Percentiles rank a stretch among this genome's conserved stretches.
Evolutionary conservation across 2,888 invertebrate species (phyloP).

Genomic region (Pollenia amentaria): DNA sequence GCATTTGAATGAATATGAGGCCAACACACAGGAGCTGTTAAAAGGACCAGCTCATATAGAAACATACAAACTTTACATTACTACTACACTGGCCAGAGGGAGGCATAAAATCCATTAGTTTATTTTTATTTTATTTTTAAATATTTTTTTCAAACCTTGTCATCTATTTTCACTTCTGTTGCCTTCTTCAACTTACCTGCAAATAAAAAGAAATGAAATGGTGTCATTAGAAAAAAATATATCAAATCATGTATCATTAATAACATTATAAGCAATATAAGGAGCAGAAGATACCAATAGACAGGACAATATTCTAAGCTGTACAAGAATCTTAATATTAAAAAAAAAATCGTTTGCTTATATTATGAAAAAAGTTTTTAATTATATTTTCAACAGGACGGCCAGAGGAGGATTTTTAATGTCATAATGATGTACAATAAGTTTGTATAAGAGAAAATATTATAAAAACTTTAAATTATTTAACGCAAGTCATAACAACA

Average conservation of each 20-base stretch:
- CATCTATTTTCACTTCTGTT: not conserved
- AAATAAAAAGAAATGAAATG: conserved; percentile 36
- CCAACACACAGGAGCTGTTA: conserved; percentile 2
- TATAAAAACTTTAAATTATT: no score
- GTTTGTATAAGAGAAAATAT: no score
- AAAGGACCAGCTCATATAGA: not conserved
- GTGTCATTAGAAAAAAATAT: conserved; percentile 34
- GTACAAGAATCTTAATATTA: conserved; percentile 2
- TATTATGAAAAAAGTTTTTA: not conserved
- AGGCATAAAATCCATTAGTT: conserved; percentile 43
- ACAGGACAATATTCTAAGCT: not conserved
- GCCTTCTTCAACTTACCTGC: conserved; percentile 50
- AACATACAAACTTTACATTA: conserved; percentile 22
- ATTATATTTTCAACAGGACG: not conserved
- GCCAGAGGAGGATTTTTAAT: not conserved
- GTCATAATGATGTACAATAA: no score
- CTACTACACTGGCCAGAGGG: not conserved
- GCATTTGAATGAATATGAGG: conserved; percentile 8
- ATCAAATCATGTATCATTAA: conserved; percentile 37
- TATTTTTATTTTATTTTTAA: not conserved
- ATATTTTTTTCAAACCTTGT: not conserved
- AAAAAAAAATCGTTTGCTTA: not conserved
- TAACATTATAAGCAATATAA: conserved; percentile 28
- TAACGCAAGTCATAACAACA: no score
- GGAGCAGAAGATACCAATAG: not conserved